Evolutionary conservation across 1,140 invertebrate genomes (phyloP).

Genomic region (Euglossa dilemma): DNA sequence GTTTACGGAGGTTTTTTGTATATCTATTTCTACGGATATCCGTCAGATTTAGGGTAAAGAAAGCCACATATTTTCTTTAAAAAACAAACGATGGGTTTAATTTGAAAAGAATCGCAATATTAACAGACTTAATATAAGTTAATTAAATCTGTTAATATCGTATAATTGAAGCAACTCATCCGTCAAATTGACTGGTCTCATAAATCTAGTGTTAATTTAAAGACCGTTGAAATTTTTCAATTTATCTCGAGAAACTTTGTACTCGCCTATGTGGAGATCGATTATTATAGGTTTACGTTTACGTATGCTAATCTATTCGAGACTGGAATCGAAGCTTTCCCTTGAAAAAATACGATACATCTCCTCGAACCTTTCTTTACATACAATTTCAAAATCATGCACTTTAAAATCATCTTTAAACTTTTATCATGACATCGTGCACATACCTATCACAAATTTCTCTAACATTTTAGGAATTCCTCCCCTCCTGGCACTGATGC

Average conservation of each 20-base stretch:
- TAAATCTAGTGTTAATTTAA: too few relatives aligned
- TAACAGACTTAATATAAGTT: too few relatives aligned
- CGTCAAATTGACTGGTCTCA: too few relatives aligned
- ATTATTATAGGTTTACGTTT: neutral
- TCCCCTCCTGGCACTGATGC: conserved; percentile 39
- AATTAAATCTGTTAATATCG: too few relatives aligned
- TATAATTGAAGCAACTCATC: too few relatives aligned
- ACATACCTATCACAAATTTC: conserved; percentile 35
- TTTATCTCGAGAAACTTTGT: neutral
- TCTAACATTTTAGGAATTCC: conserved; percentile 41
- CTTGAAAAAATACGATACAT: neutral
- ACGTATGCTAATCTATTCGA: neutral
- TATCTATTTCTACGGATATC: too few relatives aligned
- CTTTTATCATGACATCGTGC: conserved; percentile 16
- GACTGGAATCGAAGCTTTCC: neutral
- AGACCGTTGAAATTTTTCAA: neutral
- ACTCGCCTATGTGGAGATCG: conserved; percentile 8
- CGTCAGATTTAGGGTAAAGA: too few relatives aligned
- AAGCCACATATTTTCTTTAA: too few relatives aligned
- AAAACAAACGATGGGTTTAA: too few relatives aligned
- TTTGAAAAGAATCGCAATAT: too few relatives aligned
- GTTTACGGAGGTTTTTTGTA: too few relatives aligned
- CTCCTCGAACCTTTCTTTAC: neutral
- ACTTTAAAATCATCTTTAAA: conserved; percentile 8
- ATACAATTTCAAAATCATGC: conserved; percentile 7